A percentile compares a stretch with the other conserved stretches of the same genome.
Evolutionary conservation across 2,888 invertebrate species (phyloP).

Genomic region (Pachymerium ferrugineum): DNA sequence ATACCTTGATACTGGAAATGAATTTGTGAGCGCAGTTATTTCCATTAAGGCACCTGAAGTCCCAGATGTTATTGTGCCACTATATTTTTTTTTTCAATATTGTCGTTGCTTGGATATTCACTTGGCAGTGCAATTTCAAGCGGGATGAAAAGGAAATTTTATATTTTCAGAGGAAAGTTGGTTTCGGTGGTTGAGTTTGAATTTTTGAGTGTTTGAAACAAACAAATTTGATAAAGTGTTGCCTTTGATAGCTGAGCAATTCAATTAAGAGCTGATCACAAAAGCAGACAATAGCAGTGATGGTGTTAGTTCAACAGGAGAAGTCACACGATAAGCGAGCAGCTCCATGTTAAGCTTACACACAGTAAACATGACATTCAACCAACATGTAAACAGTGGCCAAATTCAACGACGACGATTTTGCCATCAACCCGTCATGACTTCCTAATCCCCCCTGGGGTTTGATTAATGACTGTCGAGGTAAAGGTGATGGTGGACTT

Average conservation of each 20-base stretch:
- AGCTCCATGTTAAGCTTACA: neutral
- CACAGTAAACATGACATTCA: neutral
- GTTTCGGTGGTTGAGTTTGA: neutral
- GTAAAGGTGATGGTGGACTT: neutral
- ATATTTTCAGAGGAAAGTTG: neutral
- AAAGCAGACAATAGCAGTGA: neutral
- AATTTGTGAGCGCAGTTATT: neutral
- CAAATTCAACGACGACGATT: neutral
- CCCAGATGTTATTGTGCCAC: no score
- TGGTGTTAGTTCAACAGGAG: neutral
- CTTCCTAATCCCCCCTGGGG: constrained; percentile 7
- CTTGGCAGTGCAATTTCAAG: no score
- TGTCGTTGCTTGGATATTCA: no score
- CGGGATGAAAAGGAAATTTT: no score
- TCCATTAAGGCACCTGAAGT: no score
- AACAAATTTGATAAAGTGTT: neutral
- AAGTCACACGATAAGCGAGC: neutral
- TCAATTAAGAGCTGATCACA: neutral
- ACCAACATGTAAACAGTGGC: neutral
- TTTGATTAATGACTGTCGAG: neutral
- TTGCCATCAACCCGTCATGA: neutral
- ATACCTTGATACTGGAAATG: neutral
- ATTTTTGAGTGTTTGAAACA: neutral
- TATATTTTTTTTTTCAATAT: no score
- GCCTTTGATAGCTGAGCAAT: neutral